Conservation (phyloP, 2,797 vertebrate species). For the Spatula versicolor region DNA sequence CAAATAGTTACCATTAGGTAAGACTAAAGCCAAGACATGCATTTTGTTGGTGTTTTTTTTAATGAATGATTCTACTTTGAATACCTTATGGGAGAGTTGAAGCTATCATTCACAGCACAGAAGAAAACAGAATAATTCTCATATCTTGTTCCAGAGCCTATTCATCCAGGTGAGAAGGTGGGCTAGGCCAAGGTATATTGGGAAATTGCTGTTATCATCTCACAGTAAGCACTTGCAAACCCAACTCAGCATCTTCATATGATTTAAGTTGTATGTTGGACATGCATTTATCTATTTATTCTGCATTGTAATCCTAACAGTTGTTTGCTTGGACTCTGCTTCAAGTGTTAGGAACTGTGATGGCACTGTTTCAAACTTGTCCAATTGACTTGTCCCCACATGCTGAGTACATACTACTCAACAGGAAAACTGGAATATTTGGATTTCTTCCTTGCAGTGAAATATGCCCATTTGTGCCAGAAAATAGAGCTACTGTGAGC, state of each 20-base stretch:
- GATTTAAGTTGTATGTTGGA: neutral
- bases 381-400: neutral
- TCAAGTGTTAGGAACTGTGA: neutral
- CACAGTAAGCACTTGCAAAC: neutral
- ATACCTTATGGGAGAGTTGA: neutral
- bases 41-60: neutral
- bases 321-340: neutral
- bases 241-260: neutral
- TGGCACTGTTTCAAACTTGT: neutral
- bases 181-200: neutral
- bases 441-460: neutral
- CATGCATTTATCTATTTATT: neutral
- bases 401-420: neutral
- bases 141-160: neutral
- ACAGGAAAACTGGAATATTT: neutral
- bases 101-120: neutral
- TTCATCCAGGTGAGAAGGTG: neutral
- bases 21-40: neutral
- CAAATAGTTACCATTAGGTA: slow-evolving; percentile 97
- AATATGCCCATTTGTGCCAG: neutral
- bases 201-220: neutral
- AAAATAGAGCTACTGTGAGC: neutral
- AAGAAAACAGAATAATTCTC: neutral
- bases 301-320: neutral
- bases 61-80: neutral